Evolutionary conservation across 2,888 invertebrate species (phyloP), one percentile per base, ranked within the genome.

Genomic region (Philopedon plagiatum): DNA sequence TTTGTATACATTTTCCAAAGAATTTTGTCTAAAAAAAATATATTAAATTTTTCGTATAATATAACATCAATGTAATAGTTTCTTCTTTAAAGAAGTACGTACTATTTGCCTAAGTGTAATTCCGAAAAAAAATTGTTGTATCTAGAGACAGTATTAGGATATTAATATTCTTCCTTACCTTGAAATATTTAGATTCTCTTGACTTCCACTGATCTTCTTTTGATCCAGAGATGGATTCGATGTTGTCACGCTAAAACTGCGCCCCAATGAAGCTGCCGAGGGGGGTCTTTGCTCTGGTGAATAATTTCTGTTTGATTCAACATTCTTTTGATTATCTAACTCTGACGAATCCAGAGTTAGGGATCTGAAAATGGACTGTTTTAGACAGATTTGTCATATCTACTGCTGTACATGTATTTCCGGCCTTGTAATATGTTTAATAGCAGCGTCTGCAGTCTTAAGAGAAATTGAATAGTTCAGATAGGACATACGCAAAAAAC

Each of bases 181-280:
- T 0, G 78, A 79, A 15, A 71, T 60, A 18, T 71, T 73, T 5
- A 76, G 41, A 7, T 75, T 71, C 51, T 74, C 68, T 9, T 77
- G 78, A 78, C 77, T 75, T 8, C 71, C 76, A 34, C 87, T 87
- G 71, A 88, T 83, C 58, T 88, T 83, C n/a, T 74, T 65, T 79
- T 88, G 88, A 76, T 89, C 89, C 75, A 87, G 87, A 73, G 83
- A 74, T 79, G 86, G 86, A 57, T 86, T 81, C 29, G 86, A 86
- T 9, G 75, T 67, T 73, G 87, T 86, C 76, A 89, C 87, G 77
- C 88, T 89, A 74, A 83, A 88, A 78, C 88, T 89, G 80, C 89
- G 86, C 8, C 64, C 65, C 29, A 86, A 87, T 83, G 86, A 82
- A 72, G 86, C 86, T 74, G 87, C 81, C 74, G 86, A 76, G 75